These are phyloP conservation scores for Diplogasteroides magnus DNA, from an alignment of 1,140 invertebrate genomes.

Conservation along the genomic window DNA sequence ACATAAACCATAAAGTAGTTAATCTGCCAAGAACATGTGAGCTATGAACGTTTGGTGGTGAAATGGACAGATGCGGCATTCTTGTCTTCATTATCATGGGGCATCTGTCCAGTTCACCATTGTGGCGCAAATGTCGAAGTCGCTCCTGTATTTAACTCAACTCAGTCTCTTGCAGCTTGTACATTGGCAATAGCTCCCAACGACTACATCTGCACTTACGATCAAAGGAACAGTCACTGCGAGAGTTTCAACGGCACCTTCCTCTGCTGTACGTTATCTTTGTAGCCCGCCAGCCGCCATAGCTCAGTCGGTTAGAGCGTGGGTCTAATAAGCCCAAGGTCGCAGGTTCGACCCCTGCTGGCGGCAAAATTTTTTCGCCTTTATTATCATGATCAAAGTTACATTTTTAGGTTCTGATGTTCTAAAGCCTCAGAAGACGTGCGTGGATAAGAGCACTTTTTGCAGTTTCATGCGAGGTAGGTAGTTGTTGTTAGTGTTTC, in stretches of 20 bases:
- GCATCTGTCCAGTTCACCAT: too few relatives aligned
- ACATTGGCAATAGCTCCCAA: not conserved
- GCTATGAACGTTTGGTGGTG: too few relatives aligned
- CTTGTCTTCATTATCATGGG: not conserved
- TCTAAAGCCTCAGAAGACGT: not conserved
- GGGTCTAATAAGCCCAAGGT: constrained; percentile 40
- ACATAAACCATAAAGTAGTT: too few relatives aligned
- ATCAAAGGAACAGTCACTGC: not conserved
- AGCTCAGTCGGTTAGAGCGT: constrained; percentile 40
- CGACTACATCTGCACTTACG: not conserved
- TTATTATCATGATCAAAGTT: not conserved
- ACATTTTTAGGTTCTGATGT: not conserved
- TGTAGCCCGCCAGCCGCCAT: constrained; percentile 19
- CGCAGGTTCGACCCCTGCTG: constrained; percentile 40
- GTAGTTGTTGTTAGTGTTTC: not conserved
- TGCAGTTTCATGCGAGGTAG: not conserved
- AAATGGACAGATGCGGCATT: too few relatives aligned
- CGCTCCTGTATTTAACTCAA: too few relatives aligned
- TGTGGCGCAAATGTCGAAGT: too few relatives aligned
- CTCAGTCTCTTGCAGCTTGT: not conserved
- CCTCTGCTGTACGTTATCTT: not conserved
- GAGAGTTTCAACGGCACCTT: not conserved
- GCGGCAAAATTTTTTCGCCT: constrained; percentile 20
- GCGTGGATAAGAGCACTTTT: not conserved
- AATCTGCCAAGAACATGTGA: too few relatives aligned